These are phyloP conservation scores for Thinocorus orbignyianus DNA, from an alignment of 2,113 vertebrate species.

Conservation along the genomic window DNA sequence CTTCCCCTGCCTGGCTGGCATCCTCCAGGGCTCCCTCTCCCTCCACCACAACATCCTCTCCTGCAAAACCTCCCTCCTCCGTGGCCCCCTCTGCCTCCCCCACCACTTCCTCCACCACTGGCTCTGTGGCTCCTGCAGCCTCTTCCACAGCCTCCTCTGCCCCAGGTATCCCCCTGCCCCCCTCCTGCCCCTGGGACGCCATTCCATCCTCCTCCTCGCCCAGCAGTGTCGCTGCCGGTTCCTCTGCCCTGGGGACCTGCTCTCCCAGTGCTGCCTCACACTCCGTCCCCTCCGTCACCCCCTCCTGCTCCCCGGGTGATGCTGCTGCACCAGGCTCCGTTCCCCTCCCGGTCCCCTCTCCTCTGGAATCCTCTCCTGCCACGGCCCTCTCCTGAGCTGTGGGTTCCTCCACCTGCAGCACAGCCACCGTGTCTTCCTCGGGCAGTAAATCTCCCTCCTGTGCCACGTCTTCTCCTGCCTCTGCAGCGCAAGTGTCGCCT, in stretches of 20 bases:
- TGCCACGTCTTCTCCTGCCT: not conserved
- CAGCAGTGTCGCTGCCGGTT: not conserved
- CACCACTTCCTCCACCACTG: accelerated
- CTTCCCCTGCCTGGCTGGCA: not conserved
- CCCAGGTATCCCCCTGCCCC: not conserved
- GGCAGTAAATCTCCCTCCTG: accelerated
- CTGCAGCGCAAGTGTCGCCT: accelerated
- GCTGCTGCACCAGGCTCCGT: not conserved
- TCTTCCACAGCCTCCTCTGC: not conserved
- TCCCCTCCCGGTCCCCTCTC: not conserved
- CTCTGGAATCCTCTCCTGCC: not conserved
- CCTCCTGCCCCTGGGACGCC: not conserved
- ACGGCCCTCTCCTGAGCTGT: accelerated
- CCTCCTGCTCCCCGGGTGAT: not conserved
- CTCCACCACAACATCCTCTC: not conserved
- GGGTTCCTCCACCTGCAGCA: not conserved
- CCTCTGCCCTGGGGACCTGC: accelerated
- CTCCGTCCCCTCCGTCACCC: not conserved
- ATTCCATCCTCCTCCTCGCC: not conserved
- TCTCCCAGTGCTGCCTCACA: not conserved
- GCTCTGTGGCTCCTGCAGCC: not conserved
- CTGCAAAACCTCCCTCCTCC: not conserved
- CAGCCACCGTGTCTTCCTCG: not conserved
- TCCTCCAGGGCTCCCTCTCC: not conserved
- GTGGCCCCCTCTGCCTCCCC: not conserved